Conservation (phyloP, 2,113 vertebrate species). For the Rhea pennata region DNA sequence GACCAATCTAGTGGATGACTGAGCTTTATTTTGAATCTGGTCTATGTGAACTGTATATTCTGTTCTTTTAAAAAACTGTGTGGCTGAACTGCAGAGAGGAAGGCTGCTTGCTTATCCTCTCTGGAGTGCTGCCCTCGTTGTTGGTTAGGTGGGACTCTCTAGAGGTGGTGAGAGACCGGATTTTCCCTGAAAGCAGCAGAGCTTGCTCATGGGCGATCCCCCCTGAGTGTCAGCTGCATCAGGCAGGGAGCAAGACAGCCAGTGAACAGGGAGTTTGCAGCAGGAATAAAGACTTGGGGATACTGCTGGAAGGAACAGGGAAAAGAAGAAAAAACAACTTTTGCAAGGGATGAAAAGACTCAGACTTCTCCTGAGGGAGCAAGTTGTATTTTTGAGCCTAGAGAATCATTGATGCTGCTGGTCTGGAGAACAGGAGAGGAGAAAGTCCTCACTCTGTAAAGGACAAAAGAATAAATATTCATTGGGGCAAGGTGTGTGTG, state of each 20-base stretch:
- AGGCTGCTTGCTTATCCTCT: neutral
- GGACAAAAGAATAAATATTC: neutral
- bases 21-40: neutral
- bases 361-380: neutral
- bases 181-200: neutral
- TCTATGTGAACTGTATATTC: neutral
- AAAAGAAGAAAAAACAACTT: neutral
- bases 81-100: neutral
- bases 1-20: neutral
- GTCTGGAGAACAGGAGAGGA: neutral
- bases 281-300: neutral
- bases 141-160: neutral
- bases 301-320: neutral
- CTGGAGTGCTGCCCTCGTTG: neutral
- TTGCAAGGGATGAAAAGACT: neutral
- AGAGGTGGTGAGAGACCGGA: neutral
- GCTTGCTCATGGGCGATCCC: neutral
- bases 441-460: neutral
- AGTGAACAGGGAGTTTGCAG: neutral
- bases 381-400: neutral
- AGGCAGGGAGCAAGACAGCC: neutral
- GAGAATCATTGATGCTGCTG: neutral
- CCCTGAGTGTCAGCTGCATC: neutral
- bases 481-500: neutral
- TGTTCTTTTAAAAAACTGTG: neutral